phyloP scores from a whole-genome alignment of 1,140 invertebrate species.

The roundworm (Caenorhabditis elegans) region WBcel235 BX284603.4:5083001-5083500 shows the following conservation, averaged over 20 bases:
- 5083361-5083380: neutral
- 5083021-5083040: neutral
- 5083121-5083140: constrained; percentile 30
- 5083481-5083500: constrained; percentile 87
- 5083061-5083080: neutral
- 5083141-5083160: neutral
- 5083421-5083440: constrained; percentile 91
- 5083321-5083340: constrained; percentile 82
- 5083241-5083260: constrained; percentile 86
- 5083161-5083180: constrained; percentile 32
- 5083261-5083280: constrained; percentile 84
- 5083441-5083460: constrained; percentile 70
- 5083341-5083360: constrained; percentile 75
- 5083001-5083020: neutral
- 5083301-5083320: constrained; percentile 76
- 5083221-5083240: constrained; percentile 84
- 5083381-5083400: constrained; percentile 39
- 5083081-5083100: neutral
- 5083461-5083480: constrained; percentile 90
- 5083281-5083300: constrained; percentile 85
- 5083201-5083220: neutral
- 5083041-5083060: neutral
- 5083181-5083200: no score
- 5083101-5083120: neutral
- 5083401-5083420: constrained; percentile 75